Conservation (phyloP, 2,797 vertebrate genomes). For the Amniataba percoides region DNA sequence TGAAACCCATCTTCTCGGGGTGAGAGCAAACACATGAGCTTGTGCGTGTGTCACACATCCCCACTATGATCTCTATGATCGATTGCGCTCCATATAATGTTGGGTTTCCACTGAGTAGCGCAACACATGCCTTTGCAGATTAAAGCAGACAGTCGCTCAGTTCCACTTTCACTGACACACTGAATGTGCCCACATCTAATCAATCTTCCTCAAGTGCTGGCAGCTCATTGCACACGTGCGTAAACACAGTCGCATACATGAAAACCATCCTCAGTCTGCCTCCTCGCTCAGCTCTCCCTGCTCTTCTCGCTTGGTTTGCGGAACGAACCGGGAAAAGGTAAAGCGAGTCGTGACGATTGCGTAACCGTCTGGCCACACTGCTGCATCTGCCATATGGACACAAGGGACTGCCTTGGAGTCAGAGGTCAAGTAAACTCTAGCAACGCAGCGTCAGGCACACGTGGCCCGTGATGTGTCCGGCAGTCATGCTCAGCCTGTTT, state of each 20-base stretch:
- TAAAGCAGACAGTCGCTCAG: slow-evolving; percentile 63
- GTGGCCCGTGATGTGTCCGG: slow-evolving; percentile 38
- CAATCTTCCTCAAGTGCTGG: slow-evolving; percentile 48
- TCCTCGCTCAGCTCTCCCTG: slow-evolving; percentile 48
- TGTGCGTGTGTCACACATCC: slow-evolving; percentile 37
- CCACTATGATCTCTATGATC: slow-evolving; percentile 48
- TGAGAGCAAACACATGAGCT: slow-evolving; percentile 28
- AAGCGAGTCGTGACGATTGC: slow-evolving; percentile 44
- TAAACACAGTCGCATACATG: slow-evolving; percentile 35
- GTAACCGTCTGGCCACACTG: slow-evolving; percentile 56
- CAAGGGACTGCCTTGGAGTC: slow-evolving; percentile 55
- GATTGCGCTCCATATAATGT: slow-evolving; percentile 32
- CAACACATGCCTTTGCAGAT: slow-evolving; percentile 60
- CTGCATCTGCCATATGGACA: slow-evolving; percentile 57
- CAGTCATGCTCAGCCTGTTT: slow-evolving; percentile 26
- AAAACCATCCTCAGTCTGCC: slow-evolving; percentile 31
- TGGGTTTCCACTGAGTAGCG: slow-evolving; percentile 32
- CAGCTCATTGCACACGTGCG: slow-evolving; percentile 33
- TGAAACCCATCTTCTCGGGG: slow-evolving; percentile 32
- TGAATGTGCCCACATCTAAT: slow-evolving; percentile 62
- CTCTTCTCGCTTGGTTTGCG: slow-evolving; percentile 56
- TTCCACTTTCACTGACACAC: slow-evolving; percentile 62
- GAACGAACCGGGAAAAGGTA: slow-evolving; percentile 42
- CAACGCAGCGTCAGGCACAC: slow-evolving; percentile 46
- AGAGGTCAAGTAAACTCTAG: slow-evolving; percentile 74